Evolutionary conservation across 2,797 vertebrate genomes (phyloP).

Genomic region (Platalea minor): DNA sequence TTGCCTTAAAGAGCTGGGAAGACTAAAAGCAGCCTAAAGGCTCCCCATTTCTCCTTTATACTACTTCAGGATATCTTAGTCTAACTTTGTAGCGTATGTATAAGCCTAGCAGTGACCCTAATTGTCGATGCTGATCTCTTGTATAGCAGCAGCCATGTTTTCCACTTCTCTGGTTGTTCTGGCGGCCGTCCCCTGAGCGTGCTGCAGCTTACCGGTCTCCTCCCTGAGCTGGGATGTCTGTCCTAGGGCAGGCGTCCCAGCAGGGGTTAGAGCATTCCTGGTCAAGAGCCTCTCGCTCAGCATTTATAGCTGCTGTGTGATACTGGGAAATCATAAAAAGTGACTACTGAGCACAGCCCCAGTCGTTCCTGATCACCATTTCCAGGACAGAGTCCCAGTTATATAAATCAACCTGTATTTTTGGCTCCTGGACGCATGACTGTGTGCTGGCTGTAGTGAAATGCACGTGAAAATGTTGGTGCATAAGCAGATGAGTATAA

Average conservation of each 20-base stretch:
- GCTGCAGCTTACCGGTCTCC: neutral
- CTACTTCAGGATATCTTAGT: neutral
- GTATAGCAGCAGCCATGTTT: neutral
- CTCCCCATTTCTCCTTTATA: neutral
- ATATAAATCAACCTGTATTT: neutral
- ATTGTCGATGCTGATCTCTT: neutral
- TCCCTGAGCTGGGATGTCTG: neutral
- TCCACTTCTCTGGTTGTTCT: accelerated
- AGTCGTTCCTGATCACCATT: neutral
- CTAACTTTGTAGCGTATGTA: neutral
- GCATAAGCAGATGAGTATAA: neutral
- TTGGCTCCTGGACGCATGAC: neutral
- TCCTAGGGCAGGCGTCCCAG: neutral
- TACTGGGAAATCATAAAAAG: neutral
- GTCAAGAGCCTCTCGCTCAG: neutral
- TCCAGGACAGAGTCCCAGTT: neutral
- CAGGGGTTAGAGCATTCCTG: neutral
- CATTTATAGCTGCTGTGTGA: neutral
- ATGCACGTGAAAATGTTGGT: neutral
- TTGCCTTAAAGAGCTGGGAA: neutral
- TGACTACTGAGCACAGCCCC: no score
- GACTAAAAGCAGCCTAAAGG: neutral
- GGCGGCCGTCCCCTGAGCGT: neutral
- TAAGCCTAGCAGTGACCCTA: neutral
- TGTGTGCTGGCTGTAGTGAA: neutral